phyloP scores from a whole-genome alignment of 2,888 invertebrate species.

The Phyllotreta cruciferae region DNA sequence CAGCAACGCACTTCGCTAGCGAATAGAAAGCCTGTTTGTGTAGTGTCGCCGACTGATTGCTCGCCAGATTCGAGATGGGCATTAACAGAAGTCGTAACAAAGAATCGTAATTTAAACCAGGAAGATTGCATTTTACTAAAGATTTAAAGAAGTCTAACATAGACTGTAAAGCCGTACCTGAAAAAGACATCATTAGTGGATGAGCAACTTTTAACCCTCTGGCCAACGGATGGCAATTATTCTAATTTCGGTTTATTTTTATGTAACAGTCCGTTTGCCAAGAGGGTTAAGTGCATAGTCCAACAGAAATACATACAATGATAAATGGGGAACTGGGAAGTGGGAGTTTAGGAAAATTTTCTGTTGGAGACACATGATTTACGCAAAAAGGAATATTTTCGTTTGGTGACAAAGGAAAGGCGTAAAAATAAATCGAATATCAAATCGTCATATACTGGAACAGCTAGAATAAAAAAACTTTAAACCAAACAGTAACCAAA shows the following conservation, averaged over 20 bases:
- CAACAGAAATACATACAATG: slow-evolving; percentile 10
- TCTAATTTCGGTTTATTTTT: not conserved
- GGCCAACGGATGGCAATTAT: not conserved
- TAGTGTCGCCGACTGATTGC: slow-evolving; percentile 53
- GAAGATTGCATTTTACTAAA: slow-evolving; percentile 83
- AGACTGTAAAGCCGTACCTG: slow-evolving; percentile 88
- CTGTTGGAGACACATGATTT: not conserved
- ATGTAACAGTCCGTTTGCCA: slow-evolving; percentile 7
- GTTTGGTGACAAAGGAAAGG: slow-evolving; percentile 1
- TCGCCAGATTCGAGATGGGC: slow-evolving; percentile 60
- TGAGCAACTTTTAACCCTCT: slow-evolving; percentile 5
- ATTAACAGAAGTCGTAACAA: slow-evolving; percentile 76
- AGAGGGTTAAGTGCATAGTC: slow-evolving; percentile 1
- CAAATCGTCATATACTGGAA: slow-evolving; percentile 15
- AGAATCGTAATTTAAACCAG: slow-evolving; percentile 76
- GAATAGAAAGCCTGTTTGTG: slow-evolving; percentile 89
- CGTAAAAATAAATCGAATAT: slow-evolving; percentile 13
- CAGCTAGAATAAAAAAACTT: slow-evolving; percentile 17
- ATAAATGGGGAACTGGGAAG: slow-evolving; percentile 1
- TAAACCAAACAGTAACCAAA: not conserved
- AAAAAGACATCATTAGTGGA: slow-evolving; percentile 26
- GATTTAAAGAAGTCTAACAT: slow-evolving; percentile 93
- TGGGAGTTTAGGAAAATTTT: slow-evolving; percentile 13
- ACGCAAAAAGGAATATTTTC: not conserved
- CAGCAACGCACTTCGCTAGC: slow-evolving; percentile 95